phyloP scores from a whole-genome alignment of 2,888 invertebrate species.

The Hoplodrina ambigua region DNA sequence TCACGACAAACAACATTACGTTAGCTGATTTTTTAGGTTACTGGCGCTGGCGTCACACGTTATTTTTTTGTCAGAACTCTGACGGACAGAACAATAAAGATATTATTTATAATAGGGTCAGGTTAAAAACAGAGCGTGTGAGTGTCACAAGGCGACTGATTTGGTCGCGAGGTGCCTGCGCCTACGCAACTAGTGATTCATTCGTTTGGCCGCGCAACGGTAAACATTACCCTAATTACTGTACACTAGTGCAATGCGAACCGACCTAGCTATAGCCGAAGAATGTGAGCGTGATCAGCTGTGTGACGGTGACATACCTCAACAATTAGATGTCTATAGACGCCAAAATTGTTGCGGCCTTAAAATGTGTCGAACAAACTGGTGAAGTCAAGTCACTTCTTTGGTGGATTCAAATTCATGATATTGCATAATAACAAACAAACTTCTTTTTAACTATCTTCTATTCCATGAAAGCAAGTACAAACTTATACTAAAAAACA shows the following conservation, averaged over 20 bases:
- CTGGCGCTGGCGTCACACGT: constrained; percentile 58
- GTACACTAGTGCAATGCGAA: constrained; percentile 72
- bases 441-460: too few species aligned
- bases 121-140: constrained; percentile 77
- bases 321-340: not conserved
- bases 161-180: constrained; percentile 79
- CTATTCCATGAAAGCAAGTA: constrained; percentile 7
- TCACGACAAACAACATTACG: constrained; percentile 46
- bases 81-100: constrained; percentile 64
- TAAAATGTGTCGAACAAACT: constrained; percentile 16
- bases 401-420: constrained; percentile 22
- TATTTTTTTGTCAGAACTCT: constrained; percentile 63
- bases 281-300: constrained; percentile 51
- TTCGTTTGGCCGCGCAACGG: constrained; percentile 82
- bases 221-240: constrained; percentile 87
- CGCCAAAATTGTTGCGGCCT: constrained; percentile 32
- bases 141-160: constrained; percentile 79
- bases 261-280: constrained; percentile 60
- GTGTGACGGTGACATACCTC: constrained; percentile 49
- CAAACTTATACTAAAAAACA: not conserved
- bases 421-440: constrained; percentile 21
- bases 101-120: constrained; percentile 74
- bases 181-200: constrained; percentile 87
- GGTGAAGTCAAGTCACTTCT: not conserved
- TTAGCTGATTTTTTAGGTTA: constrained; percentile 62